A percentile compares a stretch with the other conserved stretches of the same genome.
Conservation (phyloP, 2,797 vertebrate species). For the Gambelia wislizenii region DNA sequence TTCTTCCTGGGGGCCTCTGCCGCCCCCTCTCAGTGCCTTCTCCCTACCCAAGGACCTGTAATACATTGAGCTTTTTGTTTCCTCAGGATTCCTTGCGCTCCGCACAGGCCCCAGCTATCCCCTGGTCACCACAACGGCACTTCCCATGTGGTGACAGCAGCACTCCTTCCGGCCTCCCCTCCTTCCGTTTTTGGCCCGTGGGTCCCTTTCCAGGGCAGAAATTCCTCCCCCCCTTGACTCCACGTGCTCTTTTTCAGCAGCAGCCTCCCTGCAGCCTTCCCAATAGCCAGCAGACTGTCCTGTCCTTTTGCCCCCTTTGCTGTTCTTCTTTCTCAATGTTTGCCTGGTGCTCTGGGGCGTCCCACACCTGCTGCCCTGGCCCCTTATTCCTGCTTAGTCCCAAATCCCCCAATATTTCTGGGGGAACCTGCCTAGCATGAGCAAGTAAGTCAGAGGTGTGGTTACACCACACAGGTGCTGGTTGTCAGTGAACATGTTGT, state of each 20-base stretch:
- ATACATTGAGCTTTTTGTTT: too few relatives aligned
- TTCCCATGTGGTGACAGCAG: too few relatives aligned
- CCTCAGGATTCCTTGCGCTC: background rate
- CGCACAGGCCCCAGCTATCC: too few relatives aligned
- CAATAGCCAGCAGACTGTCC: background rate
- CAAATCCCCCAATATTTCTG: conserved; percentile 92
- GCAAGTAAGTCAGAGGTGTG: conserved; percentile 88
- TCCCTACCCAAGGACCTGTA: too few relatives aligned
- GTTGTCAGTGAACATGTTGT: background rate
- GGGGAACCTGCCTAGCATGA: conserved; percentile 99
- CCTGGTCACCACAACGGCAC: too few relatives aligned
- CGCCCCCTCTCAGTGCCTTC: background rate
- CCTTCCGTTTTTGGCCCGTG: background rate
- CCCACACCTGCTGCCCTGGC: background rate
- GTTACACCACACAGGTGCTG: background rate
- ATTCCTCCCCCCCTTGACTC: background rate
- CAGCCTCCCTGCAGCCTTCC: background rate
- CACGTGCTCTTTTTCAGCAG: too few relatives aligned
- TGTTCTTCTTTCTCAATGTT: background rate
- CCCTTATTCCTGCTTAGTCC: background rate
- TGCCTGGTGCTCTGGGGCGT: background rate
- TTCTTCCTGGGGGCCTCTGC: background rate
- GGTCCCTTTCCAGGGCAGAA: background rate
- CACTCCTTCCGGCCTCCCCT: background rate
- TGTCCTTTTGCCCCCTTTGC: background rate